Conservation (phyloP, 2,888 invertebrate species). For the Scaptomyza tumidula region DNA sequence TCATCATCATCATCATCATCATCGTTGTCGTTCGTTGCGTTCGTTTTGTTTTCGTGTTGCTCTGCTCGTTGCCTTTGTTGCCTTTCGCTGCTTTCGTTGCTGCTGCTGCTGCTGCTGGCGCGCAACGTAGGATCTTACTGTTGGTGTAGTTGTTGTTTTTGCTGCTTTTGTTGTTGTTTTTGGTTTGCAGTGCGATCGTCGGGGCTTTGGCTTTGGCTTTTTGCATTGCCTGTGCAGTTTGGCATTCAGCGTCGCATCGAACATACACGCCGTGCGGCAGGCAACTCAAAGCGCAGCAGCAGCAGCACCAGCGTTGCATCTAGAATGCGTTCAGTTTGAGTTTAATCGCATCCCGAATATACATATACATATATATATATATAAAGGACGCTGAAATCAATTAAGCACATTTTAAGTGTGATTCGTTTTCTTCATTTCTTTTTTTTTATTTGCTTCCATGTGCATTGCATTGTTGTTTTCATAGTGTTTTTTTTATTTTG, state of each 20-base stretch:
- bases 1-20: slow-evolving; percentile 11
- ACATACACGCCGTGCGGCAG: slow-evolving; percentile 62
- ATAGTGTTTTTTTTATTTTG: neutral
- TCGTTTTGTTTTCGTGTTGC: slow-evolving; percentile 32
- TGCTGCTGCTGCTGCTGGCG: slow-evolving; percentile 14
- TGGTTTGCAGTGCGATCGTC: slow-evolving; percentile 41
- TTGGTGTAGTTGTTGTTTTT: slow-evolving; percentile 1
- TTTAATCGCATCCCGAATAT: neutral
- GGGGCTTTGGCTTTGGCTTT: slow-evolving; percentile 31
- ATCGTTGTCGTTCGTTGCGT: slow-evolving; percentile 36
- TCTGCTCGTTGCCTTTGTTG: slow-evolving; percentile 41
- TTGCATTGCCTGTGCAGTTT: slow-evolving; percentile 65
- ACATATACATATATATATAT: no score
- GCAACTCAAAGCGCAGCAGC: slow-evolving; percentile 42
- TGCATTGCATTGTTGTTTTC: no score
- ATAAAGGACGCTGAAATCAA: neutral
- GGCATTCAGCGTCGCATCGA: slow-evolving; percentile 74
- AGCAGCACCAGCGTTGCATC: slow-evolving; percentile 15
- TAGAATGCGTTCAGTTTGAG: slow-evolving; percentile 1
- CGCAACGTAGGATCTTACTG: neutral
- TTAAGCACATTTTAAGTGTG: neutral
- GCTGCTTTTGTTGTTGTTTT: slow-evolving; percentile 11
- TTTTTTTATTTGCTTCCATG: neutral
- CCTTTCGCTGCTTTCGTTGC: slow-evolving; percentile 20
- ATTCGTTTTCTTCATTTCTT: neutral